phyloP scores from a whole-genome alignment of 2,797 vertebrate genomes.

The Petrocephalus schoutedeni region DNA sequence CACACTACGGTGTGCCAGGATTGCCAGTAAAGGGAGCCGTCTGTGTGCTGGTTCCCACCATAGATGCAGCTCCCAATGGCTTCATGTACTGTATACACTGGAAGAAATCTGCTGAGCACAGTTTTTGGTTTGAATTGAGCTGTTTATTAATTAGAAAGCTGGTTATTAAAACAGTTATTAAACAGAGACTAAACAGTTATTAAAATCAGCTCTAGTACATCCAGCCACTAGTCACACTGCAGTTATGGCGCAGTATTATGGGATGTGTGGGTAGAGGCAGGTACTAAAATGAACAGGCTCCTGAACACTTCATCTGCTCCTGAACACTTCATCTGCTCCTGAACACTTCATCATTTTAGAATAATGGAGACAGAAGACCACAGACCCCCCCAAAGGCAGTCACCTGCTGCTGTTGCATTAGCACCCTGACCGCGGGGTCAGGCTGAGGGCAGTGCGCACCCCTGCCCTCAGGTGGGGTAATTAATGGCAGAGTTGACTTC shows the following conservation, averaged over 20 bases:
- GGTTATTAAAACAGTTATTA: background rate
- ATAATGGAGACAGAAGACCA: background rate
- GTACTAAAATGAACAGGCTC: background rate
- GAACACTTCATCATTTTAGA: background rate
- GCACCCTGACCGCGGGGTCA: slow-evolving; percentile 38
- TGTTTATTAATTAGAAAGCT: background rate
- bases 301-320: background rate
- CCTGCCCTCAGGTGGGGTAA: background rate
- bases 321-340: background rate
- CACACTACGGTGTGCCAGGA: background rate
- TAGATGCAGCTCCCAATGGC: background rate
- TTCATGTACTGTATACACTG: background rate
- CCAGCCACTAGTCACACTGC: background rate
- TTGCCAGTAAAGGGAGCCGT: background rate
- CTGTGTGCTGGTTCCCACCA: background rate
- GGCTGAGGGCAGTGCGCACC: slow-evolving; percentile 37
- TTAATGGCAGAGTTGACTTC: background rate
- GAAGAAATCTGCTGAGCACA: background rate
- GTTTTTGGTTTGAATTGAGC: background rate
- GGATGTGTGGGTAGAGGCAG: background rate
- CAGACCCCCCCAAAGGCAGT: slow-evolving; percentile 13
- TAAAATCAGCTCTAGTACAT: background rate
- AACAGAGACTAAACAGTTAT: background rate
- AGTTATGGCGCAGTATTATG: background rate
- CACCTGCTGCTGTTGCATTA: slow-evolving; percentile 33